Conservation (phyloP, 2,113 vertebrate species). For the Phoxinus phoxinus region DNA sequence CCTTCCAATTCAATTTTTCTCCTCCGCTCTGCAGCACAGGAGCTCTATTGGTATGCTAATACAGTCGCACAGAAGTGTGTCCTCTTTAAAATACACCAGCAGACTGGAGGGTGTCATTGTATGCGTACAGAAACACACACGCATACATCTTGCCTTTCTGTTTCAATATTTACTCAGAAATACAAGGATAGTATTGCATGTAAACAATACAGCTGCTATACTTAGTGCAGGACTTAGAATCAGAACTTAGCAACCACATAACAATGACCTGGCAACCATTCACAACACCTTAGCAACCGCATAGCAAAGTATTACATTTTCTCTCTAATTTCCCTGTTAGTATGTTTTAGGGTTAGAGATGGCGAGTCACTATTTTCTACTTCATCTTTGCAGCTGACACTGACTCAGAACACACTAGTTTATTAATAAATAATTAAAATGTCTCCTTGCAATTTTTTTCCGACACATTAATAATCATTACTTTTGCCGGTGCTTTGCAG, state of each 20-base stretch:
- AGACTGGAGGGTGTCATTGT: constrained; percentile 26
- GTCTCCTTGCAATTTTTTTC: too few relatives aligned
- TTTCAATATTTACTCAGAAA: constrained; percentile 16
- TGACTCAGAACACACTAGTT: too few relatives aligned
- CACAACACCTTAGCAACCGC: not conserved
- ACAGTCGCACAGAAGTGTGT: constrained; percentile 19
- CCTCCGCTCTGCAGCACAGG: constrained; percentile 10
- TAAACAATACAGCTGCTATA: not conserved
- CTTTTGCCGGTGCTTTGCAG: too few relatives aligned
- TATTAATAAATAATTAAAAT: too few relatives aligned
- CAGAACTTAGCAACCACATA: not conserved
- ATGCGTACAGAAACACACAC: constrained; percentile 32
- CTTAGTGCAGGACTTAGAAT: not conserved
- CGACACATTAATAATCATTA: too few relatives aligned
- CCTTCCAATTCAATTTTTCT: constrained; percentile 41
- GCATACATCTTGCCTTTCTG: not conserved
- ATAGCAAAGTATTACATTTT: not conserved
- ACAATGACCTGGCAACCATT: not conserved
- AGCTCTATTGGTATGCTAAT: constrained; percentile 44
- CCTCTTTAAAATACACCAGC: constrained; percentile 26
- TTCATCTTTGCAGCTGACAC: too few relatives aligned
- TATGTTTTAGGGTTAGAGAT: too few relatives aligned
- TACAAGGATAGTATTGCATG: not conserved
- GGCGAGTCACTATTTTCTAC: too few relatives aligned
- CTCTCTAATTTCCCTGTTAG: too few relatives aligned